Evolutionary conservation across 2,113 vertebrate genomes (phyloP).

Genomic region (Neoarius graeffei): DNA sequence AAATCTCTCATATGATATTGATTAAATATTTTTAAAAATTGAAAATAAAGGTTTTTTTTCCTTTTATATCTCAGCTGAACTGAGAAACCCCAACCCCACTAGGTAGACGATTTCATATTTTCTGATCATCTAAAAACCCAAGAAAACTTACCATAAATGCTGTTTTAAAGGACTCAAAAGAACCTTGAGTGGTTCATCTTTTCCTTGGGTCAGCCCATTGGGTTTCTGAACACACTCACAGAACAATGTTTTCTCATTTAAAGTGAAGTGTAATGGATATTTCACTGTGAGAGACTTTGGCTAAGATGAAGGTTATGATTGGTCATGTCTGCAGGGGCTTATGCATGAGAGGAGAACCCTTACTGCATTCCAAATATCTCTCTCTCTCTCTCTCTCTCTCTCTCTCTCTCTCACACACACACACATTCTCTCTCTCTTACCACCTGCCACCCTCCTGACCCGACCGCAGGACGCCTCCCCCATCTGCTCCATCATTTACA

Average conservation of each 20-base stretch:
- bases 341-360: slow-evolving; percentile 20
- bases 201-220: background rate
- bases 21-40: background rate
- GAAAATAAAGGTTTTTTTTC: background rate
- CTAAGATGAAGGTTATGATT: slow-evolving; percentile 25
- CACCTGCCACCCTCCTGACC: slow-evolving; percentile 47
- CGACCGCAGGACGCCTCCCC: slow-evolving; percentile 29
- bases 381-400: slow-evolving; percentile 3
- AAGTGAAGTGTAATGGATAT: slow-evolving; percentile 36
- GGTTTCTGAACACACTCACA: background rate
- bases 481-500: slow-evolving; percentile 55
- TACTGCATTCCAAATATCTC: slow-evolving; percentile 28
- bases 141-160: background rate
- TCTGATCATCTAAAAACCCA: background rate
- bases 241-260: slow-evolving; percentile 19
- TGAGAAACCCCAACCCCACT: background rate
- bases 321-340: slow-evolving; percentile 32
- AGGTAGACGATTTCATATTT: background rate
- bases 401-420: background rate
- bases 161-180: background rate
- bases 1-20: background rate
- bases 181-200: background rate
- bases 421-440: slow-evolving; percentile 8
- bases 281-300: slow-evolving; percentile 9
- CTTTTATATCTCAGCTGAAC: background rate